phyloP scores from a whole-genome alignment of 2,888 invertebrate species.

The Lycophotia porphyrea region DNA sequence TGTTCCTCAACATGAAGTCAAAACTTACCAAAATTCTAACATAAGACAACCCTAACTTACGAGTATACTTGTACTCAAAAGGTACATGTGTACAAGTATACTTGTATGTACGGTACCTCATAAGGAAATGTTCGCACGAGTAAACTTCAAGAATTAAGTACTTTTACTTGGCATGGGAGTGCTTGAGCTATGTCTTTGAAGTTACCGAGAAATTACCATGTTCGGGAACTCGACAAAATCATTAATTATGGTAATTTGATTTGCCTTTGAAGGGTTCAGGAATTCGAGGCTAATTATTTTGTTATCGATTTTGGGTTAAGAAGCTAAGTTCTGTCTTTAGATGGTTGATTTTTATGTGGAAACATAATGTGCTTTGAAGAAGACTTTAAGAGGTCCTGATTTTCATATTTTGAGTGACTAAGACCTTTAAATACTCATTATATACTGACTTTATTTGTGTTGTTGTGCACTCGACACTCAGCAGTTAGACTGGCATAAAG shows the following conservation, averaged over 20 bases:
- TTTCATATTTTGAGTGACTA: background rate
- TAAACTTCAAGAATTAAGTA: background rate
- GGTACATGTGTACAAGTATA: conserved; percentile 10
- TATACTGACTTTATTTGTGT: no score
- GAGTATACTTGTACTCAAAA: background rate
- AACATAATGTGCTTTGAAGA: background rate
- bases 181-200: conserved; percentile 8
- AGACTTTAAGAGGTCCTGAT: background rate
- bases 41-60: background rate
- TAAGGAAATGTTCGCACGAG: conserved; percentile 10
- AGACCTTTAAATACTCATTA: no score
- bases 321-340: background rate
- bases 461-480: no score
- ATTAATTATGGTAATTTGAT: conserved; percentile 45
- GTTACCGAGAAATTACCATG: conserved; percentile 27
- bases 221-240: conserved; percentile 21
- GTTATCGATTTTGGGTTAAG: background rate
- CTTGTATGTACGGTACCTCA: background rate
- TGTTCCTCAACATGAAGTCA: background rate
- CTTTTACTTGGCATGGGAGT: background rate
- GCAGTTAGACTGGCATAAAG: no score
- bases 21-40: background rate
- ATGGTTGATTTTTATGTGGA: background rate
- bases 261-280: conserved; percentile 19
- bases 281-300: conserved; percentile 28